Evolutionary conservation across 2,797 vertebrate genomes (phyloP).

Genomic region (Cynodonichthys magdalenae): DNA sequence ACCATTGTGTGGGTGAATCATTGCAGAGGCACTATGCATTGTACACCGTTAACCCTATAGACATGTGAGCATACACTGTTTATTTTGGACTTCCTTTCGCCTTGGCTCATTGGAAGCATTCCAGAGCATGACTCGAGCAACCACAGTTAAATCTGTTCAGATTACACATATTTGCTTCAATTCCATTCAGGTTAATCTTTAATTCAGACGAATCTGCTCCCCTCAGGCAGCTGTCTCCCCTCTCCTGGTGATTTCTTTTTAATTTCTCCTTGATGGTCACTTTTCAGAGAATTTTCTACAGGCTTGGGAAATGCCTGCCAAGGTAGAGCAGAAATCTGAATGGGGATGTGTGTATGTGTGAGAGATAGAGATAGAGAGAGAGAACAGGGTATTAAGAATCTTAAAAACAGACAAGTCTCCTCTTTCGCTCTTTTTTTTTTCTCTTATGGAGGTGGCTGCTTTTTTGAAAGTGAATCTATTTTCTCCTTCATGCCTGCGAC

Average conservation of each 20-base stretch:
- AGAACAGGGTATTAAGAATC: slow-evolving; percentile 25
- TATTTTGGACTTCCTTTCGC: slow-evolving; percentile 29
- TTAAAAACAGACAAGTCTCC: slow-evolving; percentile 32
- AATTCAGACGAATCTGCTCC: slow-evolving; percentile 56
- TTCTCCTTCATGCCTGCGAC: slow-evolving; percentile 5
- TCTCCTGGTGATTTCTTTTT: slow-evolving; percentile 57
- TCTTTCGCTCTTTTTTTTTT: slow-evolving; percentile 1
- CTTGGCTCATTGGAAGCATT: slow-evolving; percentile 28
- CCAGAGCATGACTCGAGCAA: slow-evolving; percentile 17
- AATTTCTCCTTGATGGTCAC: slow-evolving; percentile 58
- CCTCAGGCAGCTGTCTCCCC: slow-evolving; percentile 51
- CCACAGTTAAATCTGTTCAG: background rate
- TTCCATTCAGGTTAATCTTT: slow-evolving; percentile 57
- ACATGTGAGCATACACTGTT: background rate
- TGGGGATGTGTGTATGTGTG: background rate
- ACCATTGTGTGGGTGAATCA: slow-evolving; percentile 5
- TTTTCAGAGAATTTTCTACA: slow-evolving; percentile 56
- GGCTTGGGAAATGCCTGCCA: slow-evolving; percentile 42
- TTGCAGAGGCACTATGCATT: slow-evolving; percentile 4
- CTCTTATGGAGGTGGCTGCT: background rate
- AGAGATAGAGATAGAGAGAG: slow-evolving; percentile 37
- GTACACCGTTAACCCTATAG: slow-evolving; percentile 3
- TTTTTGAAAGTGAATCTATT: slow-evolving; percentile 34
- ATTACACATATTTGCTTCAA: slow-evolving; percentile 36
- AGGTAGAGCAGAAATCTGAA: slow-evolving; percentile 37